Evolutionary conservation across 2,888 invertebrate genomes (phyloP).

Genomic region (Spilarctia lutea): DNA sequence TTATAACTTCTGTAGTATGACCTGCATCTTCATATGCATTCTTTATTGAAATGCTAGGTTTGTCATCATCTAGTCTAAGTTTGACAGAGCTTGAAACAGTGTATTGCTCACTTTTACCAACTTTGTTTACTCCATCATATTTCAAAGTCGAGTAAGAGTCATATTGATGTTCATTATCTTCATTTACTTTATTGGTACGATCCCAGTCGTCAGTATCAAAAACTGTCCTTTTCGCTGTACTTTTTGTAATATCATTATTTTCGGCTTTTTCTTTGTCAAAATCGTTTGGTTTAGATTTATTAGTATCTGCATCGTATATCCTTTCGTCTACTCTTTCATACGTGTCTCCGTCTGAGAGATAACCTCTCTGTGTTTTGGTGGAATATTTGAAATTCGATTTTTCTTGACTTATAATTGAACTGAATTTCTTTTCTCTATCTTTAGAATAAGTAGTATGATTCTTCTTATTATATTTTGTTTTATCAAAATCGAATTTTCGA

Average conservation of each 20-base stretch:
- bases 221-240: background rate
- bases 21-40: background rate
- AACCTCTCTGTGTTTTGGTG: background rate
- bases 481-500: conserved; percentile 7
- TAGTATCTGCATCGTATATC: conserved; percentile 5
- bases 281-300: background rate
- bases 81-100: background rate
- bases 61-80: background rate
- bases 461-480: background rate
- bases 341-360: conserved; percentile 9
- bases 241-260: background rate
- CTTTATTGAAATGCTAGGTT: background rate
- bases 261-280: background rate
- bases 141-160: background rate
- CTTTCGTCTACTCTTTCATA: conserved; percentile 12
- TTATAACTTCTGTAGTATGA: background rate
- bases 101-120: background rate
- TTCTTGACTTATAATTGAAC: background rate
- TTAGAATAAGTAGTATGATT: background rate
- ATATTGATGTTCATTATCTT: background rate
- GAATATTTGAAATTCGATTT: background rate
- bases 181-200: background rate
- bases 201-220: background rate
- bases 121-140: background rate
- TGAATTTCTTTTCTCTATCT: background rate